A percentile compares a stretch with the other conserved stretches of the same genome.
Evolutionary conservation across 2,797 vertebrate genomes (phyloP).

Genomic region (Artibeus jamaicensis): DNA sequence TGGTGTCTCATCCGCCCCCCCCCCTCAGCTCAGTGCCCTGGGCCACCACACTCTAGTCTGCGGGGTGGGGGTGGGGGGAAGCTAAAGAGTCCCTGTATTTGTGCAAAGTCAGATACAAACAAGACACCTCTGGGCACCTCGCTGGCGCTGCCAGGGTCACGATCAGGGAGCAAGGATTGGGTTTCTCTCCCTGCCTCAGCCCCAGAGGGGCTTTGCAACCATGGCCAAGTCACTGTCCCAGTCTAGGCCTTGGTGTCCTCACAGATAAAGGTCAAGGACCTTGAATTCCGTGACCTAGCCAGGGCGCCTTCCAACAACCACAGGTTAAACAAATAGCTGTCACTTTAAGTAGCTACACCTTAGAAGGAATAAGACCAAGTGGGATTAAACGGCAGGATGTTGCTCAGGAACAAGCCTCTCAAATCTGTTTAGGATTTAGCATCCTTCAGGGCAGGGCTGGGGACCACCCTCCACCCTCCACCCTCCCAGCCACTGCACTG

Average conservation of each 20-base stretch:
- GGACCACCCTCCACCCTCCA: neutral
- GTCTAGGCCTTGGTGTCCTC: neutral
- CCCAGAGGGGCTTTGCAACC: neutral
- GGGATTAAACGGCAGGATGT: neutral
- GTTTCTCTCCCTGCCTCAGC: neutral
- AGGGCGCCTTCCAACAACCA: neutral
- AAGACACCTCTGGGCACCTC: neutral
- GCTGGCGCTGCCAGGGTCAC: neutral
- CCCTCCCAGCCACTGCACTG: no score
- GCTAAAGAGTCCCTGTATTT: slow-evolving; percentile 41
- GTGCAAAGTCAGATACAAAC: slow-evolving; percentile 55
- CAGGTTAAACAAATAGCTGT: neutral
- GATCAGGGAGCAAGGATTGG: neutral
- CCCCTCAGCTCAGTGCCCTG: neutral
- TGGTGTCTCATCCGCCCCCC: neutral
- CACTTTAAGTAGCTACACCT: neutral
- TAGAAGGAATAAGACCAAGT: neutral
- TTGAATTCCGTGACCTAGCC: neutral
- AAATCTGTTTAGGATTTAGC: neutral
- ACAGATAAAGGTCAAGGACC: neutral
- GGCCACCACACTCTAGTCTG: neutral
- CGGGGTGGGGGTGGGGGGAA: neutral
- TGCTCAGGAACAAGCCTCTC: neutral
- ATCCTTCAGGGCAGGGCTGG: neutral
- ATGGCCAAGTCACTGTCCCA: neutral